A percentile compares a stretch with the other conserved stretches of the same genome.
These are phyloP conservation scores for Sciurus niger DNA, from an alignment of 2,113 vertebrate genomes.

Conservation along the genomic window DNA sequence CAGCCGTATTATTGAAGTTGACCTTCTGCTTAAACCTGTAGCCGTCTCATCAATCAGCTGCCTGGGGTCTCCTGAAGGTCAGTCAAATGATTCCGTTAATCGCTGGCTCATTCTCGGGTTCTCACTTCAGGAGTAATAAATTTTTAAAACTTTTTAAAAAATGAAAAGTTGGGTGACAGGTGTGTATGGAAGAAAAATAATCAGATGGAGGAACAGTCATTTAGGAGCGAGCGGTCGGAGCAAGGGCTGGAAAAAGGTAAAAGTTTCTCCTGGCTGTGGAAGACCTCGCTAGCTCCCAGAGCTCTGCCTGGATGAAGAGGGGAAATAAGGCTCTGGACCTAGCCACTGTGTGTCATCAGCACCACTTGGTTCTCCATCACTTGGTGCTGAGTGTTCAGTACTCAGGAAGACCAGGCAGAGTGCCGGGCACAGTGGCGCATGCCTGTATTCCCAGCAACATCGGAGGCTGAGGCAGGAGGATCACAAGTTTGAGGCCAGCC, in stretches of 20 bases:
- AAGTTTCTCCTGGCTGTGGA: background rate
- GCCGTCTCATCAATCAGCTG: slow-evolving; percentile 80
- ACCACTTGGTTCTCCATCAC: background rate
- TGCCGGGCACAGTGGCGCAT: no score
- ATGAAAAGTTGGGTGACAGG: slow-evolving; percentile 83
- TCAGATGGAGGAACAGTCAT: slow-evolving; percentile 76
- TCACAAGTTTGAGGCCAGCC: no score
- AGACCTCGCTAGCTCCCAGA: background rate
- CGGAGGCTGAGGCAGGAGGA: no score
- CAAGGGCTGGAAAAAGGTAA: background rate
- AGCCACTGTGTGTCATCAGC: rapidly evolving
- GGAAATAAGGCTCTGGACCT: background rate
- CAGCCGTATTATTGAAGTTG: slow-evolving; percentile 78
- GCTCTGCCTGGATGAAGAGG: background rate
- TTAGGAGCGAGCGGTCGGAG: slow-evolving; percentile 56
- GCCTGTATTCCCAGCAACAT: no score
- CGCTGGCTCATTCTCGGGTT: slow-evolving; percentile 72
- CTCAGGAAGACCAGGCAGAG: background rate
- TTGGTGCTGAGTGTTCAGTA: background rate
- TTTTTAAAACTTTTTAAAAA: slow-evolving; percentile 86
- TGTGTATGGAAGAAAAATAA: slow-evolving; percentile 82
- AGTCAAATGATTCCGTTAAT: slow-evolving; percentile 81
- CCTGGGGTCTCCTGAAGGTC: slow-evolving; percentile 78
- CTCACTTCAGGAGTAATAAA: slow-evolving; percentile 83
- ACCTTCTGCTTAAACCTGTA: slow-evolving; percentile 82